Evolutionary conservation across 2,797 vertebrate species (phyloP).

Genomic region (Babyrousa celebensis): DNA sequence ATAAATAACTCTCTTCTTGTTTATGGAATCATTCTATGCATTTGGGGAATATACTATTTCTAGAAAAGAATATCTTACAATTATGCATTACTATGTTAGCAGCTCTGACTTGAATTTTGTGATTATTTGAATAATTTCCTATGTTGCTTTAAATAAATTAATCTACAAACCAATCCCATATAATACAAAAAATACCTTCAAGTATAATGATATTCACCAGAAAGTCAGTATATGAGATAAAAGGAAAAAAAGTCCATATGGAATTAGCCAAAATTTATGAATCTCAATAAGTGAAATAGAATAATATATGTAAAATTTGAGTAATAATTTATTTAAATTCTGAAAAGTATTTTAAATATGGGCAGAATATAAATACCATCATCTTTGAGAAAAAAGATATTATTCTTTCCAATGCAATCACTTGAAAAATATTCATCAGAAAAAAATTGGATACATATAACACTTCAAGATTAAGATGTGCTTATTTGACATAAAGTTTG

Average conservation of each 20-base stretch:
- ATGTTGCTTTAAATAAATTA: background rate
- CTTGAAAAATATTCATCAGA: conserved; percentile 11
- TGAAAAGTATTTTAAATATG: background rate
- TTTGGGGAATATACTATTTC: background rate
- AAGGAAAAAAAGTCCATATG: background rate
- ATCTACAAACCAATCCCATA: background rate
- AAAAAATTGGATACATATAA: background rate
- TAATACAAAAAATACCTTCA: background rate
- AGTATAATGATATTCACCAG: background rate
- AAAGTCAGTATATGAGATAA: background rate
- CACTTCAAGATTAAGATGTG: background rate
- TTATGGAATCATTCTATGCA: background rate
- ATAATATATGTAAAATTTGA: background rate
- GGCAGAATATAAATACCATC: background rate
- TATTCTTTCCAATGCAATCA: background rate
- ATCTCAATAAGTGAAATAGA: background rate
- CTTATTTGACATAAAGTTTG: background rate
- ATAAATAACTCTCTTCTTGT: background rate
- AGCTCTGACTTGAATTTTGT: background rate
- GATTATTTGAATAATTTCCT: background rate
- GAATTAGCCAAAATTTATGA: background rate
- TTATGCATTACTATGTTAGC: background rate
- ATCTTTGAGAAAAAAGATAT: background rate
- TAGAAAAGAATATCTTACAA: background rate
- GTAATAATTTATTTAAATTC: background rate